Base-by-base conservation (phyloP, 2,113 vertebrate species). In the Trinectes maculatus region DNA sequence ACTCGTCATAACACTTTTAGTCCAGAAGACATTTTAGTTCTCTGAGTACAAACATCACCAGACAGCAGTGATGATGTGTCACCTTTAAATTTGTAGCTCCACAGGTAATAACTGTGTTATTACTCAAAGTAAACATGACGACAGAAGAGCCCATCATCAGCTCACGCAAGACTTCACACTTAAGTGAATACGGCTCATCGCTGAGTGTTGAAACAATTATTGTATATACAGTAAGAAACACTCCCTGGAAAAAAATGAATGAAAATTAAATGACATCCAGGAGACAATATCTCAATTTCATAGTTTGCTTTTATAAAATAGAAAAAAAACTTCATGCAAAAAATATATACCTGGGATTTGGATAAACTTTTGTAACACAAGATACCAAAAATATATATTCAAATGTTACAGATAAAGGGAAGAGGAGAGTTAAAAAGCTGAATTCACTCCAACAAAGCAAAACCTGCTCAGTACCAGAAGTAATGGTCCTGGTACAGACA, bases 331-430 rank as follows among this genome's bases (percentile, higher is more conserved):
- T 80, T 60, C 91, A 92, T 93, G 92, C 92, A 88, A 91, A 93
- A 91, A 93, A 90, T 52, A 52, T 90, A 89, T 89, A 91, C 84
- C 83, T 87, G 87, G 80, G 80, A 86, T 90, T 87, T 86, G 52
- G 77, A 85, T 84, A 88, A 85, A 87, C 57, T 90, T 76, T 89
- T 71, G 73, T 85, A 88, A 91, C 80, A 85, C 87, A 89, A 91
- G 79, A 92, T 91, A 92, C 87, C 82, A 44, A 91, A 92, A 92
- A 93, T 90, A 92, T 89, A 90, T 91, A 82, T 88, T 87, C 84
- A 85, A 92, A 89, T 84, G 58, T 61, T 79, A 75, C 47, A 77
- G 58, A 79, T 77, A 69, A 82, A 85, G 72, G 55, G 72, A 85
- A 67, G 48, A 48, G 40, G 44, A 55, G 54, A 47, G 83, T 68